Evolutionary conservation across 1,140 invertebrate species (phyloP), one percentile per base, ranked within the genome.

Genomic region (Mizuhopecten yessoensis): DNA sequence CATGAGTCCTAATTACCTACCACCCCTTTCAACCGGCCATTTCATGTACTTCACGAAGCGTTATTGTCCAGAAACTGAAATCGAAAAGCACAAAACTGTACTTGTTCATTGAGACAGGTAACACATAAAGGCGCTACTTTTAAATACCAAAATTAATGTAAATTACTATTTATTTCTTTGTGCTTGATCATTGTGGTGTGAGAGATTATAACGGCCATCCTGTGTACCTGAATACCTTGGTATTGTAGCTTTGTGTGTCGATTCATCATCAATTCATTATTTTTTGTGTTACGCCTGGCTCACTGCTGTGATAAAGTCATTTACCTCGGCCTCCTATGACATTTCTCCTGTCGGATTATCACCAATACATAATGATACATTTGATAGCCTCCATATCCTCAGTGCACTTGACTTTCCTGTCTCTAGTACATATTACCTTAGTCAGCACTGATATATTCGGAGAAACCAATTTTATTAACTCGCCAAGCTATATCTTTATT

Each of bases 101-200:
- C 57, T 13, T 75, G 57, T 75, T 75, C 23, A 75, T 75, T 75
- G 9, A 75, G 23, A 75, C 57, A 75, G 57, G 42, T 45, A 45
- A 75, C n/a, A 29, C 29, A 75, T 29, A 75, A 5, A 5, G 23
- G 57, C 1, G 57, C 17, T 1, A 13, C n/a, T 29, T 75, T 75
- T 75, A 75, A 75, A 75, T 75, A 75, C 57, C 57, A n/a, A 75
- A 75, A 75, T 29, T 75, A 75, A 75, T 75, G 57, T 29, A 75
- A 29, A 75, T 75, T 75, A 29, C 23, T n/a, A 11, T 75, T 75
- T 75, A 75, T 75, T 29, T 75, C 23, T 75, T 75, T 75, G 57
- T 75, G 3, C 3, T 29, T n/a, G 57, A 75, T 75, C n/a, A 29
- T 17, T 75, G 23, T n/a, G 5, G 23, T 29, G 57, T n/a, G 9